phyloP scores from a whole-genome alignment of 1,140 invertebrate species.

The Branchinecta lindahli region DNA sequence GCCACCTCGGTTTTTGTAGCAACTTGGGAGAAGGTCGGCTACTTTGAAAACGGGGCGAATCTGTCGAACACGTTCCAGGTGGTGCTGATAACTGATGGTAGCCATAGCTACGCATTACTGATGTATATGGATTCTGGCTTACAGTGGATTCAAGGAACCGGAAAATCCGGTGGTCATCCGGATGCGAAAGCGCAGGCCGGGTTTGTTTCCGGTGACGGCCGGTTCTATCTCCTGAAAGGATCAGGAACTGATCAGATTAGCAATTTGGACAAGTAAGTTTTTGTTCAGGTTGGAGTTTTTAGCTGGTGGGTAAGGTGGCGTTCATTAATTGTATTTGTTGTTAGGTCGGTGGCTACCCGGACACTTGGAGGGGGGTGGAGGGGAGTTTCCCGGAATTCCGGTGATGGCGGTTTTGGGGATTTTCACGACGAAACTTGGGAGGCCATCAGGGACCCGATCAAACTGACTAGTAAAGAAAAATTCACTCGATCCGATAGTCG shows the following conservation, averaged over 20 bases:
- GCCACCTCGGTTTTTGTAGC: conserved; percentile 49
- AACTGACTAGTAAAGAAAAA: too few relatives aligned
- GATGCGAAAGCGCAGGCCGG: conserved; percentile 73
- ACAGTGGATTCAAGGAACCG: conserved; percentile 67
- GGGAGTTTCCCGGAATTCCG: too few relatives aligned
- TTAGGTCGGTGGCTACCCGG: background rate
- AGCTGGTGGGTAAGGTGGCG: background rate
- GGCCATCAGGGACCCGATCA: too few relatives aligned
- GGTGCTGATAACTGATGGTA: conserved; percentile 61
- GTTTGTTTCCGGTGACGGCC: conserved; percentile 65
- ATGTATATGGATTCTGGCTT: conserved; percentile 73
- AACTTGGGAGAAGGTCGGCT: conserved; percentile 57
- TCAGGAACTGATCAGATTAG: conserved; percentile 73
- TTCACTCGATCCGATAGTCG: too few relatives aligned
- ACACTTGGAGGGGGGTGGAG: too few relatives aligned
- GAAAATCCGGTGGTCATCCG: conserved; percentile 43
- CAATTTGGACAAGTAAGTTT: conserved; percentile 49
- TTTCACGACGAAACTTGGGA: too few relatives aligned
- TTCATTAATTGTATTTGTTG: conserved; percentile 17
- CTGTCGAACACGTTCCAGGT: conserved; percentile 66
- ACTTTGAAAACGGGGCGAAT: conserved; percentile 40
- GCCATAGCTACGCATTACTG: conserved; percentile 63
- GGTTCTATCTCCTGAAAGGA: conserved; percentile 50
- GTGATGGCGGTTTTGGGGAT: too few relatives aligned
- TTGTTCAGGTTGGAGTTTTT: conserved; percentile 10